Base-by-base conservation (phyloP, 2,888 invertebrate species). In the Hybos culiciformis region DNA sequence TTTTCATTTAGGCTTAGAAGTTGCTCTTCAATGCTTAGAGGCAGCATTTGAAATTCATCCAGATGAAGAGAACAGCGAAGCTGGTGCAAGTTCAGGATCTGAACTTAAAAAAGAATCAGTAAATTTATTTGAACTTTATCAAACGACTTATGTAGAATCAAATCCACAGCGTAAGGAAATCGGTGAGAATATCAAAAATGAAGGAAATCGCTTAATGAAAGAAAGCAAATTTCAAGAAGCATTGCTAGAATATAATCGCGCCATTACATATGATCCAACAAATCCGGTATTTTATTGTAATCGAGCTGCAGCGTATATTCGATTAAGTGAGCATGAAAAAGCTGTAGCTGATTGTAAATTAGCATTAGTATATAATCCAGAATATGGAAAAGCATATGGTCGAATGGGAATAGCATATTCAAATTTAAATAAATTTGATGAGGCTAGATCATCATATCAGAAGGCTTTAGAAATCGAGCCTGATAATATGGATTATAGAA, bases 221-320 rank as follows among this genome's bases (percentile, higher is more conserved):
- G 73, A 74, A 24, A 81, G 84, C 46, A 78, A 82, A 54, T 79
- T 76, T 59, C 70, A 74, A 19, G 90, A 90, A 60, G 96, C 96
- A 12, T 67, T 93, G 26, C 73, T 77, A 12, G 78, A 80, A 54
- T 96, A 96, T 62, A 77, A 86, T 48, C 58, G 87, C 54, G 96
- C 97, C 11, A 88, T 98, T 50, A 74, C 80, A 54, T 69, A 91
- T 44, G 88, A 94, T 62, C 78, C 82, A 19, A 75, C 75, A 48
- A 96, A 96, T 70, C 83, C 96, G 1, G 88, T 97, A 23, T 97
- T 85, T 68, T 97, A 87, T 64, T 94, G 96, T 64, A 98, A 98
- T 63, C 78, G 97, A 51, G 98, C 97, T 37, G 97, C 97, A 2
- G 93, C 94, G 1, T 83, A 85, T 62, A 93, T 86, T 60, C 90